Base-by-base conservation (phyloP, 2,888 invertebrate species). In the Theodoxus fluviatilis region DNA sequence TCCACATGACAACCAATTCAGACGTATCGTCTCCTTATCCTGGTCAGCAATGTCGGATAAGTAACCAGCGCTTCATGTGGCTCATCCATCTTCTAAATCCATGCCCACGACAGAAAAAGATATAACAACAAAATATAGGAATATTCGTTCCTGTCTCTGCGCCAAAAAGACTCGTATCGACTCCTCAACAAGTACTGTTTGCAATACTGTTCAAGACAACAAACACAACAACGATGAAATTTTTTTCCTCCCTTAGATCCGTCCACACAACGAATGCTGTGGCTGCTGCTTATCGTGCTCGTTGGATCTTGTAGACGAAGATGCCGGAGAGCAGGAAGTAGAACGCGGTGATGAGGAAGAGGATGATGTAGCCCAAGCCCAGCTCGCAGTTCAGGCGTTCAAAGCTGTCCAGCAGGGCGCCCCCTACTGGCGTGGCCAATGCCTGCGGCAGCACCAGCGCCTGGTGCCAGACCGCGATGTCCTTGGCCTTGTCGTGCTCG, bases 381-480 rank as follows among this genome's bases (percentile, higher is more conserved):
- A 84, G 76, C 35, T 74, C 61, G 76, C 86, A 86, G 74, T 86
- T 79, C 25, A 85, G 79, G 33, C 79, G 79, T 73, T 86, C 84
- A 74, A 86, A 86, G 31, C 84, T 72, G 73, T 86, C 86, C 63
- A 86, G 72, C 15, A 85, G 76, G 1, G 86, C 47, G 12, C 85
- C 86, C 7, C 85, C 84, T 1, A 83, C 75, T 1, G 86, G 86
- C n/a, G 85, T 84, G 40, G 86, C 85, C 38, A 86, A 71, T 1
- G 85, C 85, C 70, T 85, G 85, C 25, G 86, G 86, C 68, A 86
- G 74, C n/a, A 86, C 79, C 28, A 86, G 77, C 2, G 86, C 83
- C 77, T 84, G 84, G 63, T 85, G 84, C 86, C 86, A 86, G 12
- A 86, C 84, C 2, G 85, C 86, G 31, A 86, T 81, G 74, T 86